Percentiles rank a stretch among this genome's conserved stretches.
Evolutionary conservation across 2,888 invertebrate species (phyloP).

Genomic region (Drosophila peninsularis): DNA sequence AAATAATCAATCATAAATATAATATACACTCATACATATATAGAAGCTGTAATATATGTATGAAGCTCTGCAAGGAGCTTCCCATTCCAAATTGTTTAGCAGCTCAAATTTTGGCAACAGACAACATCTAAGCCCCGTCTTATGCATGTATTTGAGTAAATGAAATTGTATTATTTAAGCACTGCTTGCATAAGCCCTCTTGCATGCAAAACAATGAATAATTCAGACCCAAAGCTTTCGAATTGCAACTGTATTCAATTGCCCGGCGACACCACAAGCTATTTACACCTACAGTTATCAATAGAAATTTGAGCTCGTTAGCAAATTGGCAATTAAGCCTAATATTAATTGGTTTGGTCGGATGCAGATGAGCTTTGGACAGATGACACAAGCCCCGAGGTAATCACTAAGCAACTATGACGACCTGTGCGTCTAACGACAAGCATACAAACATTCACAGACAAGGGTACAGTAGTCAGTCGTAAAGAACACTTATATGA

Average conservation of each 20-base stretch:
- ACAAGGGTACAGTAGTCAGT: background rate
- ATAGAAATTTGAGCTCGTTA: background rate
- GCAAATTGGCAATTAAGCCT: conserved; percentile 19
- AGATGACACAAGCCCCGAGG: conserved; percentile 21
- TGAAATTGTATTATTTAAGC: background rate
- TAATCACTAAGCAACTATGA: conserved; percentile 57
- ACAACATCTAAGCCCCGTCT: background rate
- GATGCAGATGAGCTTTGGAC: conserved; percentile 5
- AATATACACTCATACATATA: background rate
- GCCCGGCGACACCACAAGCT: no score
- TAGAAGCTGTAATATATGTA: no score
- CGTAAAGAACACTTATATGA: background rate
- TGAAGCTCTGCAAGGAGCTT: no score
- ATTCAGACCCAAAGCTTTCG: background rate
- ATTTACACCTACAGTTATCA: background rate
- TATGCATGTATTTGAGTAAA: background rate
- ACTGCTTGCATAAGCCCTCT: background rate
- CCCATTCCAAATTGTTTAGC: background rate
- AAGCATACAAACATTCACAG: conserved; percentile 1
- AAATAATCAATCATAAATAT: background rate
- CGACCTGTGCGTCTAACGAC: conserved; percentile 23
- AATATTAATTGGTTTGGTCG: conserved; percentile 20
- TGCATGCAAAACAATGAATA: background rate
- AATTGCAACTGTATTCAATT: background rate
- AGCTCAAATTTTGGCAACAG: background rate